These are phyloP conservation scores for Anoura caudifer DNA, from an alignment of 2,113 vertebrate genomes.

Conservation along the genomic window DNA sequence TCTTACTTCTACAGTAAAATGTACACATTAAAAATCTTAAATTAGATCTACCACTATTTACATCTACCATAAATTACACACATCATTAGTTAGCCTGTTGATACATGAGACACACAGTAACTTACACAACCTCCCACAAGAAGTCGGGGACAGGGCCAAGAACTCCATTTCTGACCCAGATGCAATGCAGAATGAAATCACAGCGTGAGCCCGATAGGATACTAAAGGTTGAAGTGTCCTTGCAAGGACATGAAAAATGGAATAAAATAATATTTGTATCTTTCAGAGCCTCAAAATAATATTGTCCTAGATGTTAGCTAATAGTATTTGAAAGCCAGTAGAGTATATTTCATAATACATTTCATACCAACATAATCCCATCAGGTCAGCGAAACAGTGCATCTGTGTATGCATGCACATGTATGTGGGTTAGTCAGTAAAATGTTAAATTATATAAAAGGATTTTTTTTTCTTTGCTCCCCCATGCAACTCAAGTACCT, in stretches of 20 bases:
- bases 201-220: not conserved
- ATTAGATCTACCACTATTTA: not conserved
- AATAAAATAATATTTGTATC: slow-evolving; percentile 18
- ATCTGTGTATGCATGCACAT: not conserved
- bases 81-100: not conserved
- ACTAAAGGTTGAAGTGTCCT: not conserved
- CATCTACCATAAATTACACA: not conserved
- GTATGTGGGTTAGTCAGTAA: not conserved
- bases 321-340: not conserved
- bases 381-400: not conserved
- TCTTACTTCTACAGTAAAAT: not conserved
- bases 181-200: slow-evolving; percentile 29
- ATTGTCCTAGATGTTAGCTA: not conserved
- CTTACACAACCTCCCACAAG: not conserved
- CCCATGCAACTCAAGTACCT: not conserved
- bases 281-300: slow-evolving; percentile 13
- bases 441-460: not conserved
- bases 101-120: not conserved
- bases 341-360: not conserved
- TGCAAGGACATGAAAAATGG: not conserved
- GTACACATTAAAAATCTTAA: not conserved
- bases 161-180: not conserved
- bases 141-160: not conserved
- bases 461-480: not conserved
- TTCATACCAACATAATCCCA: not conserved